Conservation (phyloP, 53 echinoderm and acorn worm genomes). For the Holothuria leucospilota region DNA sequence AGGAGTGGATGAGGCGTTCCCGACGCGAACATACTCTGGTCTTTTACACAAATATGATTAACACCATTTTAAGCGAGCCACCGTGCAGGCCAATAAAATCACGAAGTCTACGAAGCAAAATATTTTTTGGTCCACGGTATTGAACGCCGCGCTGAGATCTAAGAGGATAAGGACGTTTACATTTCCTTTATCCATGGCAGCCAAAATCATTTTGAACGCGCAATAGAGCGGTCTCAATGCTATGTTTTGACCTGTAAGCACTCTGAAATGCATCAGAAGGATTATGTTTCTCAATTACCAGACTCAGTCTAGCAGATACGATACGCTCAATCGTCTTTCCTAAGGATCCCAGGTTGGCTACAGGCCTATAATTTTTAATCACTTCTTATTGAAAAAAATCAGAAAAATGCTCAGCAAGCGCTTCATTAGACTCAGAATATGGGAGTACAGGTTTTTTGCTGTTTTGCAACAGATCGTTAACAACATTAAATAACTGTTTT, state of each 20-base stretch:
- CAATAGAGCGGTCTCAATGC: background rate
- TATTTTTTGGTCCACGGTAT: constrained; percentile 46
- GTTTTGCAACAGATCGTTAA: constrained; percentile 37
- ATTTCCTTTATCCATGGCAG: constrained; percentile 48
- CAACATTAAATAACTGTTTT: constrained; percentile 44
- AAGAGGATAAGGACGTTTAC: constrained; percentile 43
- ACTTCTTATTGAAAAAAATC: constrained; percentile 32
- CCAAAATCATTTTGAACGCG: constrained; percentile 51
- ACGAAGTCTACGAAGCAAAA: constrained; percentile 29
- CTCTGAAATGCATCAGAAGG: constrained; percentile 46
- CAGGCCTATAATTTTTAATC: background rate
- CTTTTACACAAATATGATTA: background rate
- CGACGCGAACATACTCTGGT: background rate
- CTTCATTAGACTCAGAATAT: constrained; percentile 22
- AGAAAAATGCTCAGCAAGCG: constrained; percentile 37
- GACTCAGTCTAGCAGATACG: too few relatives aligned
- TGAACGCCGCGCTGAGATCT: background rate
- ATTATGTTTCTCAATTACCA: background rate
- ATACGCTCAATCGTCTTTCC: background rate
- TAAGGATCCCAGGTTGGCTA: too few relatives aligned
- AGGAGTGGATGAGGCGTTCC: constrained; percentile 5
- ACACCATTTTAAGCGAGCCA: constrained; percentile 4
- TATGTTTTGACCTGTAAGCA: constrained; percentile 41
- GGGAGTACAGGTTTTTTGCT: constrained; percentile 15
- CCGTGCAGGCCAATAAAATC: constrained; percentile 33